Conservation (phyloP, 2,113 vertebrate genomes). For the Poecilia latipinna region DNA sequence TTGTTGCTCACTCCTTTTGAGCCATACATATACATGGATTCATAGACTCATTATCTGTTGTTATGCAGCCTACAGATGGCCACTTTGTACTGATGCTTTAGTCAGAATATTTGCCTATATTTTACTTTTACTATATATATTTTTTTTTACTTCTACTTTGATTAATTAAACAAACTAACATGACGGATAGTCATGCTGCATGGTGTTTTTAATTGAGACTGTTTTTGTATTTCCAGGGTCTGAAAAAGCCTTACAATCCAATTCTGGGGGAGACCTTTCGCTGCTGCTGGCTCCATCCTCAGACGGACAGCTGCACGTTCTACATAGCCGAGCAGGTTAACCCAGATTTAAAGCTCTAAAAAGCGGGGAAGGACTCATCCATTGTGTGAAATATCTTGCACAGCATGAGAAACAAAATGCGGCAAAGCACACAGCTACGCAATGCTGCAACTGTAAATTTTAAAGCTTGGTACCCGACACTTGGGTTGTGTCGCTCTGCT, state of each 20-base stretch:
- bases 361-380: neutral
- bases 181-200: neutral
- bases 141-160: neutral
- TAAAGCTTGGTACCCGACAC: neutral
- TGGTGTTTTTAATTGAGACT: neutral
- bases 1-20: neutral
- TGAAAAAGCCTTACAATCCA: slow-evolving; percentile 98
- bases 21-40: neutral
- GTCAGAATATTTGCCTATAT: neutral
- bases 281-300: slow-evolving; percentile 95
- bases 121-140: neutral
- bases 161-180: neutral
- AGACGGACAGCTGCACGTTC: slow-evolving; percentile 93
- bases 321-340: slow-evolving; percentile 95
- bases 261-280: slow-evolving; percentile 95
- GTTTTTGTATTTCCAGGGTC: slow-evolving; percentile 80
- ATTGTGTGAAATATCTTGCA: slow-evolving; percentile 7
- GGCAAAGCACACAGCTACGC: neutral
- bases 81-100: neutral
- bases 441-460: slow-evolving; percentile 24
- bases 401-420: neutral
- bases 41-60: neutral
- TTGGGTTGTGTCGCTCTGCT: neutral
- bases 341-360: neutral
- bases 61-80: neutral